Evolutionary conservation across 2,797 vertebrate genomes (phyloP).

Genomic region (Alcedo atthis): DNA sequence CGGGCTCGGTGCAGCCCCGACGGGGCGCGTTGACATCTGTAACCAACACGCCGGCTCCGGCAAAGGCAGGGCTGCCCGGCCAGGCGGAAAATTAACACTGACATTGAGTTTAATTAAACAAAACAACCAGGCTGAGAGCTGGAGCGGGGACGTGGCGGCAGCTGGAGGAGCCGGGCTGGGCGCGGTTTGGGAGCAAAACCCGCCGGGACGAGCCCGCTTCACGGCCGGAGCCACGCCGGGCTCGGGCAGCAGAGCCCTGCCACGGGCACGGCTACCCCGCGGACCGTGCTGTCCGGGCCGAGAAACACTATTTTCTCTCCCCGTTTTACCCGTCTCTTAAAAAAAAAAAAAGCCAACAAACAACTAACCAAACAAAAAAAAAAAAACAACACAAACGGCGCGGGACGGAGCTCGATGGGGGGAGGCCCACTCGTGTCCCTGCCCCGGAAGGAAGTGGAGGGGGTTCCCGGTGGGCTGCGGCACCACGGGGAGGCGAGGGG

Average conservation of each 20-base stretch:
- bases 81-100: slow-evolving; percentile 77
- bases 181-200: background rate
- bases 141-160: slow-evolving; percentile 36
- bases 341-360: too few species aligned
- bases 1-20: slow-evolving; percentile 8
- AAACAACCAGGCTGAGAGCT: slow-evolving; percentile 65
- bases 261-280: background rate
- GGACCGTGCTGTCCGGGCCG: background rate
- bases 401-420: background rate
- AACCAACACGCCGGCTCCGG: slow-evolving; percentile 63
- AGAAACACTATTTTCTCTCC: background rate
- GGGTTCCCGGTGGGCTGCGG: background rate
- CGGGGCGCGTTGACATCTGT: slow-evolving; percentile 63
- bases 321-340: background rate
- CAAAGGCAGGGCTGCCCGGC: slow-evolving; percentile 64
- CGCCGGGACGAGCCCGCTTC: background rate
- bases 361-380: too few species aligned
- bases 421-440: background rate
- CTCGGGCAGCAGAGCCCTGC: background rate
- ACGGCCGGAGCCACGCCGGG: background rate
- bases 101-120: slow-evolving; percentile 79
- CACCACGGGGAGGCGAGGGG: rapidly evolving
- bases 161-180: slow-evolving; percentile 38
- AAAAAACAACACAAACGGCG: background rate
- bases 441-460: background rate